phyloP scores from a whole-genome alignment of 2,113 vertebrate genomes.

The Pungitius pungitius region DNA sequence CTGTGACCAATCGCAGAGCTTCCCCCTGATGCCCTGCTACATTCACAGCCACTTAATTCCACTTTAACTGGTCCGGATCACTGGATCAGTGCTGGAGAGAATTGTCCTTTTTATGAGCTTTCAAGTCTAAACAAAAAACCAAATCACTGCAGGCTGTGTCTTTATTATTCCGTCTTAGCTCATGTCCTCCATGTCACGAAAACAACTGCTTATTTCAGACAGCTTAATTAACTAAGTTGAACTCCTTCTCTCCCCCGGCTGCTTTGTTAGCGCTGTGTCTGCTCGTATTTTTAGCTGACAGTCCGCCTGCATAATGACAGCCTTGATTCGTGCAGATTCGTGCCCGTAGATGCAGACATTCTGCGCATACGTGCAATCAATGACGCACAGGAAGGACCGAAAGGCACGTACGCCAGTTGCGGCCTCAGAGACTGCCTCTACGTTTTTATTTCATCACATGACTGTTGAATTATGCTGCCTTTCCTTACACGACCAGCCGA shows the following conservation, averaged over 20 bases:
- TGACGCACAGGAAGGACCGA: not conserved
- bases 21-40: not conserved
- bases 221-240: conserved; percentile 49
- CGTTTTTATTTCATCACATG: conserved; percentile 36
- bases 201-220: conserved; percentile 52
- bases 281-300: conserved; percentile 56
- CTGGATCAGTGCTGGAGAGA: conserved; percentile 14
- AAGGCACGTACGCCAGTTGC: not conserved
- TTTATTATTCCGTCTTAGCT: conserved; percentile 29
- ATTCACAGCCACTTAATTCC: conserved; percentile 23
- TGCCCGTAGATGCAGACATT: not conserved
- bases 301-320: conserved; percentile 71
- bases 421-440: conserved; percentile 4
- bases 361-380: not conserved
- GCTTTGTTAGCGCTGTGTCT: conserved; percentile 59
- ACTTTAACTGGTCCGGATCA: conserved; percentile 24
- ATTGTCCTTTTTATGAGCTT: conserved; percentile 30
- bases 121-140: conserved; percentile 52
- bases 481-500: conserved; percentile 30
- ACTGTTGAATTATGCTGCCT: conserved; percentile 46
- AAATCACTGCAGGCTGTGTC: conserved; percentile 7
- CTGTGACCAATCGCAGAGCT: conserved; percentile 49
- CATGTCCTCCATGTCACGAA: conserved; percentile 34
- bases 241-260: conserved; percentile 4
- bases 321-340: no score